phyloP scores from a whole-genome alignment of 2,888 invertebrate species.

The Trichopria drosophilae region DNA sequence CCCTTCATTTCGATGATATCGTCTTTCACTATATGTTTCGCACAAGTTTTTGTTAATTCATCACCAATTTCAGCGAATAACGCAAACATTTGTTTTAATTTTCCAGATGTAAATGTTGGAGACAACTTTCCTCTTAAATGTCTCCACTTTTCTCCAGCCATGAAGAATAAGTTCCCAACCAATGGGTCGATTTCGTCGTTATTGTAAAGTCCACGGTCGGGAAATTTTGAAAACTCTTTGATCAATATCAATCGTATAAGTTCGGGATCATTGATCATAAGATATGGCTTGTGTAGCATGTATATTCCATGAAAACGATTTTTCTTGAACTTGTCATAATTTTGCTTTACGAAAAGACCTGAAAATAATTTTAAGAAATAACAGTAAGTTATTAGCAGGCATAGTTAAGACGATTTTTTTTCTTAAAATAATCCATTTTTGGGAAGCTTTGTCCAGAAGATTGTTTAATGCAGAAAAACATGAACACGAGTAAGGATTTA shows the following conservation, averaged over 20 bases:
- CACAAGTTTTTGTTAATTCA: conserved; percentile 33
- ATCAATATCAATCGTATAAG: conserved; percentile 47
- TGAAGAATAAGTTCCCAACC: conserved; percentile 45
- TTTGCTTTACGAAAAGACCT: conserved; percentile 40
- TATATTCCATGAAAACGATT: conserved; percentile 46
- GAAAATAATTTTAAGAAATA: conserved; percentile 10
- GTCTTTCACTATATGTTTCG: conserved; percentile 10
- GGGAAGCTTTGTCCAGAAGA: too few relatives aligned
- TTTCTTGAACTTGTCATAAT: conserved; percentile 40
- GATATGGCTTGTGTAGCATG: conserved; percentile 42
- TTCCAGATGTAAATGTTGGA: conserved; percentile 57
- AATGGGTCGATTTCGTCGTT: conserved; percentile 50
- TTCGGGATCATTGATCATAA: conserved; percentile 51
- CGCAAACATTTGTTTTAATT: conserved; percentile 53
- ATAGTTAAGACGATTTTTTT: too few relatives aligned
- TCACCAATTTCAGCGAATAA: conserved; percentile 44
- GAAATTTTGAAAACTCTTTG: conserved; percentile 52
- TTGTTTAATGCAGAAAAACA: too few relatives aligned
- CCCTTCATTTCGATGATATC: conserved; percentile 42
- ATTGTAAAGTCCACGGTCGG: conserved; percentile 49
- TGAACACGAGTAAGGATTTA: too few relatives aligned
- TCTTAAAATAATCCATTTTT: too few relatives aligned
- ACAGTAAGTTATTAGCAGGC: neutral
- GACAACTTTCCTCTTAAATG: conserved; percentile 53
- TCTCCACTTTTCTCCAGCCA: conserved; percentile 52